Base-by-base conservation (phyloP, 2,888 invertebrate genomes). In the Hedychridium roseum region DNA sequence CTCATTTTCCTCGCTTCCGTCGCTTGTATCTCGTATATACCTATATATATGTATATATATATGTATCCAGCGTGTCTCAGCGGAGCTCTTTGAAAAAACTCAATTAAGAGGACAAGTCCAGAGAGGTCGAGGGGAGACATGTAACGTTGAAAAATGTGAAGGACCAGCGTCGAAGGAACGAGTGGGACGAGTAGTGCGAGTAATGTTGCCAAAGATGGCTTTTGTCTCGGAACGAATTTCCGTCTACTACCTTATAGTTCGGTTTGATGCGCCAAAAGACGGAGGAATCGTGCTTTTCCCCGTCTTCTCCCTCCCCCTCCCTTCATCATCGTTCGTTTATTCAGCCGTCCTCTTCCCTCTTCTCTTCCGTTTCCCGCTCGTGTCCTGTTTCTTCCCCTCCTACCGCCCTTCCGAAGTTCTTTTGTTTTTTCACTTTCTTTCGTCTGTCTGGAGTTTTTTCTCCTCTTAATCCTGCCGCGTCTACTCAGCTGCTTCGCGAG, bases 41-140 rank as follows among this genome's bases (percentile, higher is more conserved):
- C n/a, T n/a, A n/a, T n/a, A n/a, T n/a, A n/a, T n/a, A n/a, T n/a
- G n/a, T n/a, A n/a, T n/a, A n/a, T n/a, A n/a, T n/a, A n/a, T n/a
- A n/a, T n/a, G n/a, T n/a, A n/a, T n/a, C n/a, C n/a, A 32, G 41
- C 50, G 50, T 50, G 63, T 52, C 51, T n/a, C n/a, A n/a, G 53
- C 41, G 35, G 35, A 42, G 40, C 26, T 40, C 52, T 57, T 54
- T 38, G 49, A 45, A 62, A 66, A 62, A 59, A 57, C 64, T 64
- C 58, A 66, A 66, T 66, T 66, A 66, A 66, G 64, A 43, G 49
- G 51, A 55, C 60, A 64, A 66, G 66, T n/a, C 58, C 55, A 52
- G 41, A 44, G 44, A 54, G 51, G 54, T 59, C 52, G 40, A 43
- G 12, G 34, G 36, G 21, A 23, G 45, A 41, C 38, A 16, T 26